These are phyloP conservation scores for Serripes groenlandicus DNA, from an alignment of 2,888 invertebrate genomes.

Conservation along the genomic window DNA sequence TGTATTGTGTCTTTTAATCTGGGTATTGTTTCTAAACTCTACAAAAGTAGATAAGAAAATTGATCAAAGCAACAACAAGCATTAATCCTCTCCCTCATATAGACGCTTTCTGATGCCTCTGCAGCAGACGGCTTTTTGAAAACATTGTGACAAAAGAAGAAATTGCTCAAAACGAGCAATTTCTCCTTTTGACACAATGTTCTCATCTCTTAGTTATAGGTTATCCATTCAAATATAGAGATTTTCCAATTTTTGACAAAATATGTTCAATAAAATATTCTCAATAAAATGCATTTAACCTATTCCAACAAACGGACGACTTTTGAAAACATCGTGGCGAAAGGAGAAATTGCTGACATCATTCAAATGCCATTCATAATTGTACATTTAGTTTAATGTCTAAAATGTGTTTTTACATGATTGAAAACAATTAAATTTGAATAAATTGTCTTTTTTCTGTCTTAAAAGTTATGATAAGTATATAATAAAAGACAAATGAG, in stretches of 20 bases:
- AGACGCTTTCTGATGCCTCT: background rate
- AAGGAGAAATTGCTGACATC: background rate
- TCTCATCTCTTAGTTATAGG: background rate
- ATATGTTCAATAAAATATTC: too few relatives aligned
- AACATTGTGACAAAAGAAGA: background rate
- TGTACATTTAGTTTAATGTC: too few relatives aligned
- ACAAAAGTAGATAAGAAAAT: constrained; percentile 5
- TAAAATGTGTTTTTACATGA: too few relatives aligned
- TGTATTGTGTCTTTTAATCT: constrained; percentile 74
- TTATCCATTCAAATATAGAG: too few relatives aligned
- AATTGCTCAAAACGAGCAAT: background rate
- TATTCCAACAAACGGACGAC: too few relatives aligned
- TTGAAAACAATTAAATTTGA: too few relatives aligned
- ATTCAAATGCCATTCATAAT: too few relatives aligned
- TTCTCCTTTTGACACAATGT: background rate
- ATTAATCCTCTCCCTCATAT: background rate
- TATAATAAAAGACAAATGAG: too few relatives aligned
- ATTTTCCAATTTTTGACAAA: too few relatives aligned
- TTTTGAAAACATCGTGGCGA: background rate
- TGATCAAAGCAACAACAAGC: background rate
- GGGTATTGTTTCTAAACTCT: constrained; percentile 80
- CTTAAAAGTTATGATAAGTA: too few relatives aligned
- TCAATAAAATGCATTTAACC: too few relatives aligned
- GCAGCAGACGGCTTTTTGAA: background rate
- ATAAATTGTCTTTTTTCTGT: too few relatives aligned